These are phyloP conservation scores for Vulpes vulpes DNA, from an alignment of 2,113 vertebrate genomes.

Conservation along the genomic window DNA sequence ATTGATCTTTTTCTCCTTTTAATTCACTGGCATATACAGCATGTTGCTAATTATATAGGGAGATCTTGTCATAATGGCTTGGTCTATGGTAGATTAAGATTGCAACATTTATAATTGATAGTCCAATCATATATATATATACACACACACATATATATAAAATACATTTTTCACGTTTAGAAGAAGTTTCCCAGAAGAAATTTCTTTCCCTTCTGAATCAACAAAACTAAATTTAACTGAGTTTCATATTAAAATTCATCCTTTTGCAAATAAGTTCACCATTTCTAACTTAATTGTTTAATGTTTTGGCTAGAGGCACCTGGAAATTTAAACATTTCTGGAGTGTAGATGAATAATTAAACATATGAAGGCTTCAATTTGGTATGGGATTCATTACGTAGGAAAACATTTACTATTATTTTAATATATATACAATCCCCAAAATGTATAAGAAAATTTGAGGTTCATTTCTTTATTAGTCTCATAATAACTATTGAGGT, in stretches of 20 bases:
- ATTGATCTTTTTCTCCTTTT: constrained; percentile 10
- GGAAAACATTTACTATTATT: constrained; percentile 14
- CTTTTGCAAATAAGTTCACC: constrained; percentile 39
- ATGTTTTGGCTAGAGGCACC: background rate
- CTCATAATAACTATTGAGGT: constrained; percentile 40
- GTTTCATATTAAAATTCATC: constrained; percentile 32
- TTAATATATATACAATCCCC: background rate
- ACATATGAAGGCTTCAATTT: background rate
- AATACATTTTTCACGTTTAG: constrained; percentile 35
- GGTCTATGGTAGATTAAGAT: constrained; percentile 13
- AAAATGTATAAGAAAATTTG: background rate
- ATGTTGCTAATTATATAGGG: background rate
- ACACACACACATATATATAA: background rate
- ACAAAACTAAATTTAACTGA: background rate
- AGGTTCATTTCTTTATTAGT: constrained; percentile 37
- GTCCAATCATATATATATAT: background rate
- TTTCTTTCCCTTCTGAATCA: constrained; percentile 6
- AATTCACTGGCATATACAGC: constrained; percentile 5
- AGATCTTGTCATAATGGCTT: background rate
- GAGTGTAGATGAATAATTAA: constrained; percentile 19
- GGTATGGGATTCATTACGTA: background rate
- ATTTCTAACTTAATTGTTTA: constrained; percentile 39
- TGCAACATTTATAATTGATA: constrained; percentile 41
- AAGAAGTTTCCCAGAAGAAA: constrained; percentile 50
- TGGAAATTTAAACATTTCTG: constrained; percentile 48